Evolutionary conservation across 2,797 vertebrate genomes (phyloP), one percentile per base, ranked within the genome.

Genomic region (Otolemur crassicaudatus): DNA sequence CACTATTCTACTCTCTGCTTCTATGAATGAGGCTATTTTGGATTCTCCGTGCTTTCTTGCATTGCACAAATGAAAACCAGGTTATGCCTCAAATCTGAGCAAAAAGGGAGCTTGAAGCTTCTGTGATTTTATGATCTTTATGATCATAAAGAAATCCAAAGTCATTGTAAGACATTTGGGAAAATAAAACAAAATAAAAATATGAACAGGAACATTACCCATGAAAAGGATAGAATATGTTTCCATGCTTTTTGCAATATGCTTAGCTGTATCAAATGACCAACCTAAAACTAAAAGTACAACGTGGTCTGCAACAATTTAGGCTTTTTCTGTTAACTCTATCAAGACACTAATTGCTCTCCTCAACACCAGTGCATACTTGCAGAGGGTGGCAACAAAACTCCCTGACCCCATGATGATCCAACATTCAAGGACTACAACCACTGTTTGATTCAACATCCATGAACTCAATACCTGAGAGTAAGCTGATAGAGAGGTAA

Each of bases 71-170:
- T 91, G 37, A 91, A n/a, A 61, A 10, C 3, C 4, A 46, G 7
- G 1, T 91, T 89, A 13, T 93, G 2, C 87, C 87, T 93, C 75
- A 94, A 92, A 79, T 37, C 43, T 86, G 53, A 83, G 11, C 9
- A 34, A 83, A 73, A 88, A 79, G 19, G 61, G 31, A 86, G 4
- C 10, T 80, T 69, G 85, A 70, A 76, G 27, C 2, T 0, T 60
- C 23, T 23, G 65, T 61, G 5, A 60, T 84, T 90, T 93, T 56
- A 89, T 70, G 61, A 63, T 84, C 16, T 63, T 91, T 86, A 40
- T 79, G 25, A 79, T 88, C 13, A 67, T 56, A 91, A 91, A 94
- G 1, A 20, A 69, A 86, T 23, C 17, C 40, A 93, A 83, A 75
- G 8, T 73, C 58, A 43, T 17, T 58, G 13, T 3, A 70, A 90